phyloP scores from a whole-genome alignment of 35 echinoderm and acorn worm species.

The Patiria miniata region DNA sequence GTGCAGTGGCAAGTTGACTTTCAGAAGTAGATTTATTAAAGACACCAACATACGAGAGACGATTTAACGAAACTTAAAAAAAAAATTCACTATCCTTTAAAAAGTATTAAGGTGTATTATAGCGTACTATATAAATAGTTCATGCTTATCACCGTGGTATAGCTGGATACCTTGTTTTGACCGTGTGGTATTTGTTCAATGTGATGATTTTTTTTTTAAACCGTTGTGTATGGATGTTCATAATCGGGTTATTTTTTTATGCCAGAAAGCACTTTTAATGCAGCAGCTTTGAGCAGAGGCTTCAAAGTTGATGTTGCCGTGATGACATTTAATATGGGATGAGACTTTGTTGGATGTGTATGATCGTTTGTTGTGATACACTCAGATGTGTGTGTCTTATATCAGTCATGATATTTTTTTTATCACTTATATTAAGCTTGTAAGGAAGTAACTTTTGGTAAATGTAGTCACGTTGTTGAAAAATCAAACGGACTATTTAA shows the following conservation, averaged over 20 bases:
- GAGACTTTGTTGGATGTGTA: too few species aligned
- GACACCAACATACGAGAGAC: too few species aligned
- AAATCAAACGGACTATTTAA: too few species aligned
- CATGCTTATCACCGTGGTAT: background rate
- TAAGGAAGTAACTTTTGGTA: too few species aligned
- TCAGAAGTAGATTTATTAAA: background rate
- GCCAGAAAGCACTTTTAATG: background rate
- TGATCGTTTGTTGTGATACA: too few species aligned
- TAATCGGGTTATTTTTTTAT: conserved; percentile 9
- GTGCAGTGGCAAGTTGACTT: background rate
- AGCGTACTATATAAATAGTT: conserved; percentile 31
- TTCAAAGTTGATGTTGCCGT: too few species aligned
- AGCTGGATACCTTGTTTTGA: conserved; percentile 13
- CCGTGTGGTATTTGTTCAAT: background rate
- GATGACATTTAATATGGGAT: too few species aligned
- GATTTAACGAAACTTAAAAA: background rate
- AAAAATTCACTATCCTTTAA: conserved; percentile 1
- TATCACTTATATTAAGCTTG: too few species aligned
- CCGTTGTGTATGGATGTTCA: conserved; percentile 18
- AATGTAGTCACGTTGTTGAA: too few species aligned
- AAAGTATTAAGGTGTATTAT: conserved; percentile 19
- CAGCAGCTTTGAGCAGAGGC: too few species aligned
- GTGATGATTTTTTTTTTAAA: conserved; percentile 19
- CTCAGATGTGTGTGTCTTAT: too few species aligned
- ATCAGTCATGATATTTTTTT: too few species aligned